Evolutionary conservation across 2,797 vertebrate genomes (phyloP).

Genomic region (Ceryle rudis): DNA sequence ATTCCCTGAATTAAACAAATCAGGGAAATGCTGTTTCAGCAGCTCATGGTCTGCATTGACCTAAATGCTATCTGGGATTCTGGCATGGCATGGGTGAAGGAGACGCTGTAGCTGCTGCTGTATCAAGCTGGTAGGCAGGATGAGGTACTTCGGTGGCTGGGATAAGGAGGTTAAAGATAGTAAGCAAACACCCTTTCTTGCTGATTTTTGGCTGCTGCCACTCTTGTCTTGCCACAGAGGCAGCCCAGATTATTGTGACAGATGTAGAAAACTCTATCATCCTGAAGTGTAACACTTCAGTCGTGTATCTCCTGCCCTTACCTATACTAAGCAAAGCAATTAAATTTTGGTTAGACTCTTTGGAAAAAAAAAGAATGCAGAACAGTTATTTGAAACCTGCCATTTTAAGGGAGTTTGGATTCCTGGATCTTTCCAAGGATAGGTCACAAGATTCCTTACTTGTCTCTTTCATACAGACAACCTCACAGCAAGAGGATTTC

Average conservation of each 20-base stretch:
- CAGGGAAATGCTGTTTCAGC: not conserved
- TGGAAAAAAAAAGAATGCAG: not conserved
- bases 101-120: accelerated
- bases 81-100: not conserved
- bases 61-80: not conserved
- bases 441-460: not conserved
- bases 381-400: not conserved
- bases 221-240: not conserved
- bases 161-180: not conserved
- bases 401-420: not conserved
- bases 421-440: not conserved
- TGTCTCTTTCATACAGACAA: not conserved
- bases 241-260: not conserved
- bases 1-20: not conserved
- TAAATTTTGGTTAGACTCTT: not conserved
- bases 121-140: not conserved
- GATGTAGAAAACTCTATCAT: not conserved
- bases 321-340: accelerated
- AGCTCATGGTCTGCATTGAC: not conserved
- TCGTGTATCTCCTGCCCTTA: not conserved
- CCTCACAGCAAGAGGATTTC: not conserved
- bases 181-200: not conserved
- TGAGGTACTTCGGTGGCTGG: not conserved
- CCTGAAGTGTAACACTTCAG: not conserved
- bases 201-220: not conserved